phyloP scores from a whole-genome alignment of 2,888 invertebrate species.

The Aphodius sticticus region DNA sequence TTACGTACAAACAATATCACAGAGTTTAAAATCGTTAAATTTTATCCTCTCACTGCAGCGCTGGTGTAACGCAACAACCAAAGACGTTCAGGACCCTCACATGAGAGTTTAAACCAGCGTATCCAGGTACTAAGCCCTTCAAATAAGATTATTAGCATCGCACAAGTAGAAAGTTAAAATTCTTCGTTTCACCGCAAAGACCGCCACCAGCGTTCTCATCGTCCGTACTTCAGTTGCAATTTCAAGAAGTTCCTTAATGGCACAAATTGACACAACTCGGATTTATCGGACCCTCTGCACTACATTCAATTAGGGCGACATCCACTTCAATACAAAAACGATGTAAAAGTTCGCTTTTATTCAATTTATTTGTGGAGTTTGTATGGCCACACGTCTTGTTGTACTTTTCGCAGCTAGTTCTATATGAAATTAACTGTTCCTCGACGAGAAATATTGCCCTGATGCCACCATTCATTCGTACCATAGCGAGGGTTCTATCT shows the following conservation, averaged over 20 bases:
- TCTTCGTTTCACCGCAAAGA: not conserved
- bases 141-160: not conserved
- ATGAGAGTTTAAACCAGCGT: too few species aligned
- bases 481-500: not conserved
- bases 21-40: too few species aligned
- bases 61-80: too few species aligned
- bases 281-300: conserved; percentile 12
- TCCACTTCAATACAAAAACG: conserved; percentile 34
- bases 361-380: not conserved
- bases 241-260: conserved; percentile 11
- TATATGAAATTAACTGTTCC: not conserved
- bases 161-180: not conserved
- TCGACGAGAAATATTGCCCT: not conserved
- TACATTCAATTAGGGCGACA: not conserved
- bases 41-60: too few species aligned
- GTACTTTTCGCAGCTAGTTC: not conserved
- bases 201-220: not conserved
- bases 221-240: not conserved
- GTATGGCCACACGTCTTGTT: not conserved
- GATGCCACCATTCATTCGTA: not conserved
- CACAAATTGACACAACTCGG: conserved; percentile 24
- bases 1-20: too few species aligned
- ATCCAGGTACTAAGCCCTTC: too few species aligned
- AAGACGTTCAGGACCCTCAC: too few species aligned
- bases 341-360: not conserved